A percentile compares a stretch with the other conserved stretches of the same genome.
These are phyloP conservation scores for Myrmecobius fasciatus DNA, from an alignment of 2,113 vertebrate genomes.

Conservation along the genomic window DNA sequence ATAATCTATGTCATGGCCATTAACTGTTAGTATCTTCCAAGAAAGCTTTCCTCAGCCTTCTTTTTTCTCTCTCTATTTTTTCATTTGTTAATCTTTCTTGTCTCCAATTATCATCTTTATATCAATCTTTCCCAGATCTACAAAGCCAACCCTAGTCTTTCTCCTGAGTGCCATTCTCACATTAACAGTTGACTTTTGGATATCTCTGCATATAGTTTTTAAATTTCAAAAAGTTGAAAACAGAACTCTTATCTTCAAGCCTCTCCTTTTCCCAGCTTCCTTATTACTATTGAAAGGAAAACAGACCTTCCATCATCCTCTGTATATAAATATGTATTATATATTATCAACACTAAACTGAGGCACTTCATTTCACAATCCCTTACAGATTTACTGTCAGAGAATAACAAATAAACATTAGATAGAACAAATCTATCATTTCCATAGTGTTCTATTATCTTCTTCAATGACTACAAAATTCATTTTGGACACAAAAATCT, in stretches of 20 bases:
- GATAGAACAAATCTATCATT: background rate
- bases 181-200: background rate
- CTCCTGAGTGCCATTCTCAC: background rate
- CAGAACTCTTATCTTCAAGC: background rate
- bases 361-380: background rate
- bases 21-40: background rate
- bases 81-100: background rate
- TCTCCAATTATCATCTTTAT: background rate
- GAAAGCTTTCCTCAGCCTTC: background rate
- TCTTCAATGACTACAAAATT: background rate
- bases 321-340: too few relatives aligned
- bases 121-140: background rate
- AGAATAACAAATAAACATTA: background rate
- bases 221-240: background rate
- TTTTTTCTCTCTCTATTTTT: background rate
- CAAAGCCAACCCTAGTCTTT: background rate
- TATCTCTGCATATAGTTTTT: background rate
- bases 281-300: background rate
- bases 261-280: background rate
- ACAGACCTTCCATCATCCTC: background rate
- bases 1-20: background rate
- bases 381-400: background rate
- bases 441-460: background rate
- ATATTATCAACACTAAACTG: background rate
- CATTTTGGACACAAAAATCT: background rate